A percentile compares a stretch with the other conserved stretches of the same genome.
Conservation (phyloP, 2,888 invertebrate species). For the Trichopria drosophilae region DNA sequence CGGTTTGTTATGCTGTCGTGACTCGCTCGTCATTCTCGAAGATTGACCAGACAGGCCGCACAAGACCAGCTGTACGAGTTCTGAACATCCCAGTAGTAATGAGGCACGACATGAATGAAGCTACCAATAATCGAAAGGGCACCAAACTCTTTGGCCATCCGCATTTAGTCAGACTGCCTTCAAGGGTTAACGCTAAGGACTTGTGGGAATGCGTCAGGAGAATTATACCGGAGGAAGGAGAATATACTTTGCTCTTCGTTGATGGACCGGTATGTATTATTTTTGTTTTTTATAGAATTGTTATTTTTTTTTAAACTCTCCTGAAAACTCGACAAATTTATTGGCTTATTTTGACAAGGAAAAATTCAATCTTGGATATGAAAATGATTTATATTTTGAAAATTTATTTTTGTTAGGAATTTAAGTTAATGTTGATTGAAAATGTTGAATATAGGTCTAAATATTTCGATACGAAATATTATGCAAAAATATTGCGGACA, state of each 20-base stretch:
- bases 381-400: background rate
- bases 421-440: too few species aligned
- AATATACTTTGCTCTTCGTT: slow-evolving; percentile 62
- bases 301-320: slow-evolving; percentile 14
- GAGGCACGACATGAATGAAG: slow-evolving; percentile 60
- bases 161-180: slow-evolving; percentile 62
- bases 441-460: too few species aligned
- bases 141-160: slow-evolving; percentile 63
- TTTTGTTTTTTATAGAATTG: background rate
- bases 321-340: background rate
- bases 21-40: slow-evolving; percentile 50
- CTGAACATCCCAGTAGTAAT: slow-evolving; percentile 63
- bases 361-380: background rate
- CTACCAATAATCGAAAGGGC: slow-evolving; percentile 58
- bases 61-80: slow-evolving; percentile 55
- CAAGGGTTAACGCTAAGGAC: slow-evolving; percentile 59
- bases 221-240: slow-evolving; percentile 59
- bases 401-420: background rate
- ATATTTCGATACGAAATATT: background rate
- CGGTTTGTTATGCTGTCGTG: slow-evolving; percentile 46
- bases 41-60: slow-evolving; percentile 53
- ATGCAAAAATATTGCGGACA: background rate
- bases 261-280: slow-evolving; percentile 61
- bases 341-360: background rate
- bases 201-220: slow-evolving; percentile 60